A percentile compares a stretch with the other conserved stretches of the same genome.
Conservation (phyloP, 2,888 invertebrate genomes). For the Netelia inedita region DNA sequence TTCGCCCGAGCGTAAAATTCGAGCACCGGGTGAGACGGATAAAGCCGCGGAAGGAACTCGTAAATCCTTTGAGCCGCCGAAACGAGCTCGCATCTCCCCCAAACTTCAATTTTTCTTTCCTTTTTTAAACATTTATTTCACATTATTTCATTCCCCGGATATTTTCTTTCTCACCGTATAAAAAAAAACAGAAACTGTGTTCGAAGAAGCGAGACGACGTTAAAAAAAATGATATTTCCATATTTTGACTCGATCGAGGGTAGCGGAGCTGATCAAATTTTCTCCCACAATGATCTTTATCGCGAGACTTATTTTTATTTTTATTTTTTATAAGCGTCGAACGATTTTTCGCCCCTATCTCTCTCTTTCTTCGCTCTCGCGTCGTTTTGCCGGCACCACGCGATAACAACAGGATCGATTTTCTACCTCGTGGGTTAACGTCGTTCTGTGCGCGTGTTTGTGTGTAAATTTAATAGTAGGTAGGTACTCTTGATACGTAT, state of each 20-base stretch:
- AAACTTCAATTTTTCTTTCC: neutral
- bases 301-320: neutral
- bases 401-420: slow-evolving; percentile 34
- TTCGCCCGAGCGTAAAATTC: neutral
- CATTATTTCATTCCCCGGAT: neutral
- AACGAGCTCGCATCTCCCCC: neutral
- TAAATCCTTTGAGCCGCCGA: neutral
- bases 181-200: neutral
- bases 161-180: neutral
- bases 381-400: neutral
- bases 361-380: slow-evolving; percentile 7
- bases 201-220: no score
- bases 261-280: neutral
- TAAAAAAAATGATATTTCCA: neutral
- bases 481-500: neutral
- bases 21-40: neutral
- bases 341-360: slow-evolving; percentile 11
- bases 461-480: neutral
- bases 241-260: neutral
- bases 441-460: neutral
- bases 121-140: neutral
- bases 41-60: neutral
- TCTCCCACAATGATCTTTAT: slow-evolving; percentile 9
- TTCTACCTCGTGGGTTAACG: neutral
- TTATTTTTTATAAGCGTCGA: slow-evolving; percentile 24